A percentile compares a stretch with the other conserved stretches of the same genome.
Evolutionary conservation across 1,140 invertebrate species (phyloP).

Genomic region (Macrostomum lignano): DNA sequence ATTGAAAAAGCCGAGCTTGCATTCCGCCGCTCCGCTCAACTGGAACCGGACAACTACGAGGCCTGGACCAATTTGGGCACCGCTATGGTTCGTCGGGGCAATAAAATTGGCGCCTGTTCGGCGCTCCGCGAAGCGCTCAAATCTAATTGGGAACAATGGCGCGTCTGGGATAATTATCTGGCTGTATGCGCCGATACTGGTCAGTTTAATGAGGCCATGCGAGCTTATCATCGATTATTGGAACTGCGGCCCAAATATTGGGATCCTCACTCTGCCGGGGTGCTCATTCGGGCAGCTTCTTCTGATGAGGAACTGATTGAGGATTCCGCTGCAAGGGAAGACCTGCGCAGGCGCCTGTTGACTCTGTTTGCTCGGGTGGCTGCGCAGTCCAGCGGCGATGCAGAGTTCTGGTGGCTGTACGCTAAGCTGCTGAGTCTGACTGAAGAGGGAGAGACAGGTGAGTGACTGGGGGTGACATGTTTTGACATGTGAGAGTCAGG

Average conservation of each 20-base stretch:
- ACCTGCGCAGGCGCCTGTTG: too few species aligned
- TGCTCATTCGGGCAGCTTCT: too few species aligned
- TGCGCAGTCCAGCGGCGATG: too few species aligned
- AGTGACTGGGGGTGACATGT: too few species aligned
- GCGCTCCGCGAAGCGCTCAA: slow-evolving; percentile 2
- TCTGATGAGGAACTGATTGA: too few species aligned
- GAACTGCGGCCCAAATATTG: background rate
- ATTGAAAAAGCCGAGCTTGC: slow-evolving; percentile 1
- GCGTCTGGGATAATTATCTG: slow-evolving; percentile 3
- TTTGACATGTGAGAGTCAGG: too few species aligned
- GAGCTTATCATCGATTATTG: slow-evolving; percentile 4
- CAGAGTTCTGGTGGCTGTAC: too few species aligned
- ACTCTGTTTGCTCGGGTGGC: too few species aligned
- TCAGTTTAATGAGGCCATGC: background rate
- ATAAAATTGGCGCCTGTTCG: background rate
- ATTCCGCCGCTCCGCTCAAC: background rate
- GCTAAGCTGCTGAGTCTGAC: too few species aligned
- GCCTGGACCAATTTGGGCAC: slow-evolving; percentile 5
- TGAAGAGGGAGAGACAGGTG: too few species aligned
- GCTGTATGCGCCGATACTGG: background rate
- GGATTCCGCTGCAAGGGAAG: too few species aligned
- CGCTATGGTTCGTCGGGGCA: background rate
- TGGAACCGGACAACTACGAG: slow-evolving; percentile 6
- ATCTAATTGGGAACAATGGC: slow-evolving; percentile 1
- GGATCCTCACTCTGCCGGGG: too few species aligned